phyloP scores from a whole-genome alignment of 2,113 vertebrate genomes.

The Collichthys lucidus region DNA sequence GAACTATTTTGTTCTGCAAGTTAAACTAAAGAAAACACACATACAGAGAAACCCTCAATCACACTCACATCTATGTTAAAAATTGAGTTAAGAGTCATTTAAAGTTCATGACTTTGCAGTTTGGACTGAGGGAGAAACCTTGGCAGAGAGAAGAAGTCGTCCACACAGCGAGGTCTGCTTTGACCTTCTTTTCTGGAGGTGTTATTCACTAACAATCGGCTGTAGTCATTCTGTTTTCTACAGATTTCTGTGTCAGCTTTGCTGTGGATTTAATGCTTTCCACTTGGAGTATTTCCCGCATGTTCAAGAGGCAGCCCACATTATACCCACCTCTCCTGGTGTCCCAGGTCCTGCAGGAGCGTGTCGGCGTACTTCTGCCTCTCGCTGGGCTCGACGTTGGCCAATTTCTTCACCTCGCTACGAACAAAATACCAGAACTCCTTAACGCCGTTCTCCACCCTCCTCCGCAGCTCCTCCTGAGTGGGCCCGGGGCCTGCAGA shows the following conservation, averaged over 20 bases:
- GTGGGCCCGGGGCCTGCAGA: slow-evolving; percentile 89
- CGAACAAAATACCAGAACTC: slow-evolving; percentile 99
- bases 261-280: not conserved
- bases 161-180: not conserved
- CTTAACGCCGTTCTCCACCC: slow-evolving; percentile 95
- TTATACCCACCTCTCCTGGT: slow-evolving; percentile 92
- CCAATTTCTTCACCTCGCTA: slow-evolving; percentile 96
- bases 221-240: not conserved
- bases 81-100: no score
- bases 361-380: slow-evolving; percentile 90
- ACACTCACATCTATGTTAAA: not conserved
- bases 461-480: slow-evolving; percentile 93
- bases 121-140: no score
- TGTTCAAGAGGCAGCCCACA: not conserved
- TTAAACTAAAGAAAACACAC: not conserved
- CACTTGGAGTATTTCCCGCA: no score
- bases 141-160: no score
- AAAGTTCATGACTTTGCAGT: no score
- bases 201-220: not conserved
- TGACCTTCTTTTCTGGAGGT: not conserved
- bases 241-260: not conserved
- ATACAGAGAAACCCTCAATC: not conserved
- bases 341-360: slow-evolving; percentile 94
- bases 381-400: slow-evolving; percentile 87
- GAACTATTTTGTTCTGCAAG: not conserved